Percentiles rank a stretch among this genome's conserved stretches.
Conservation (phyloP, 2,797 vertebrate species). For the Rhinophrynus dorsalis region DNA sequence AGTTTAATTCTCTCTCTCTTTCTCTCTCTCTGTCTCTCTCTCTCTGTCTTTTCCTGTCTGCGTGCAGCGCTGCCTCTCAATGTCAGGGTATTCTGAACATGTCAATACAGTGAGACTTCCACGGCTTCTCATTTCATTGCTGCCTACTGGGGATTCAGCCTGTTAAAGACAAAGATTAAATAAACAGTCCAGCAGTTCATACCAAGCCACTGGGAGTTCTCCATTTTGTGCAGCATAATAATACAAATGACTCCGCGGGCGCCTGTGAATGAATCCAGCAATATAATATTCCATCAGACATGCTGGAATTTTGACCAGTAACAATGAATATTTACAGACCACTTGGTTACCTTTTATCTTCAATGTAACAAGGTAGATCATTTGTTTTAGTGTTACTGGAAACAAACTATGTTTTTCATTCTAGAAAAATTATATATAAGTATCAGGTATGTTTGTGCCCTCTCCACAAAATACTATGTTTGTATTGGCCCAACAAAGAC, state of each 20-base stretch:
- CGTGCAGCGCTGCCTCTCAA: constrained; percentile 19
- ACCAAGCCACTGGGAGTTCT: constrained; percentile 12
- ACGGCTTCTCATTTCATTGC: constrained; percentile 34
- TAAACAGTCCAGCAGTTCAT: constrained; percentile 25
- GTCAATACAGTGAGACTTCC: constrained; percentile 22
- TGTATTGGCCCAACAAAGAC: no score
- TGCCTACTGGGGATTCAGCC: constrained; percentile 25
- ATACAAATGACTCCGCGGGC: constrained; percentile 8
- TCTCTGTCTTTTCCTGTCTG: no score
- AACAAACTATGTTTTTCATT: no score
- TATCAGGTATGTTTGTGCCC: no score
- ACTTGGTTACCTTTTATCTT: no score
- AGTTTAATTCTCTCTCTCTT: no score
- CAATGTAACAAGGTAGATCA: no score
- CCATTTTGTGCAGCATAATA: not conserved
- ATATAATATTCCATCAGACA: not conserved
- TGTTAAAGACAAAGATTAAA: constrained; percentile 42
- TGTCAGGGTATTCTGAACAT: constrained; percentile 39
- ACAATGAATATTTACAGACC: no score
- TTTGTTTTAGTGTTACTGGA: no score
- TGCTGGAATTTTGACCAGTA: not conserved
- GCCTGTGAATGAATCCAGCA: not conserved
- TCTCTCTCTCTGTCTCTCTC: no score
- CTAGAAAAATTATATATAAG: no score
- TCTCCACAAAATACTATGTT: no score